These are phyloP conservation scores for Psilopsiagon aymara DNA, from an alignment of 2,113 vertebrate genomes.

Conservation along the genomic window DNA sequence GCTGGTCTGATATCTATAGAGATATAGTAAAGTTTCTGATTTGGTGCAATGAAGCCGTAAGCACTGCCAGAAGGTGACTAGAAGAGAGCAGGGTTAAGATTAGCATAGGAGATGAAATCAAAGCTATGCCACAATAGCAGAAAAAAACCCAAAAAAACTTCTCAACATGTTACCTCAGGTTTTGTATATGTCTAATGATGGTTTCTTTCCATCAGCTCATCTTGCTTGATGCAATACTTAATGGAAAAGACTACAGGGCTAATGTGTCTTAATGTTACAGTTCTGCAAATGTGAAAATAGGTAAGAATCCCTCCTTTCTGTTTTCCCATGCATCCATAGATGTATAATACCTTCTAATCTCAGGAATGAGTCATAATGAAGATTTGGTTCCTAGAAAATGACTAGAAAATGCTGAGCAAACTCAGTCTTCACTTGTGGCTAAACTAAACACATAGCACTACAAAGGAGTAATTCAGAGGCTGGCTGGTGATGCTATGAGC, in stretches of 20 bases:
- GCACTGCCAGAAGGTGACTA: neutral
- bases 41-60: neutral
- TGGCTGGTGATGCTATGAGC: neutral
- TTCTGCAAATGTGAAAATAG: neutral
- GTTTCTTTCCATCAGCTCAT: neutral
- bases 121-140: neutral
- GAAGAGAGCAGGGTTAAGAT: neutral
- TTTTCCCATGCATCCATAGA: neutral
- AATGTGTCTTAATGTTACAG: neutral
- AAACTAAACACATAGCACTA: neutral
- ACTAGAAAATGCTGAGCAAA: neutral
- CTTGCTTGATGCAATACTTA: neutral
- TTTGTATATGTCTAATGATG: neutral
- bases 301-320: neutral
- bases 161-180: neutral
- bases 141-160: rapidly evolving
- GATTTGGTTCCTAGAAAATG: neutral
- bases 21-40: neutral
- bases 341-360: neutral
- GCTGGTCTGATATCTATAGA: neutral
- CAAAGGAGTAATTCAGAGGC: neutral
- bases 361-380: neutral
- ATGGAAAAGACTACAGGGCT: neutral
- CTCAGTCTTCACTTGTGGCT: neutral
- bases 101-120: neutral